Evolutionary conservation across 2,113 vertebrate species (phyloP).

Genomic region (Sciurus niger): DNA sequence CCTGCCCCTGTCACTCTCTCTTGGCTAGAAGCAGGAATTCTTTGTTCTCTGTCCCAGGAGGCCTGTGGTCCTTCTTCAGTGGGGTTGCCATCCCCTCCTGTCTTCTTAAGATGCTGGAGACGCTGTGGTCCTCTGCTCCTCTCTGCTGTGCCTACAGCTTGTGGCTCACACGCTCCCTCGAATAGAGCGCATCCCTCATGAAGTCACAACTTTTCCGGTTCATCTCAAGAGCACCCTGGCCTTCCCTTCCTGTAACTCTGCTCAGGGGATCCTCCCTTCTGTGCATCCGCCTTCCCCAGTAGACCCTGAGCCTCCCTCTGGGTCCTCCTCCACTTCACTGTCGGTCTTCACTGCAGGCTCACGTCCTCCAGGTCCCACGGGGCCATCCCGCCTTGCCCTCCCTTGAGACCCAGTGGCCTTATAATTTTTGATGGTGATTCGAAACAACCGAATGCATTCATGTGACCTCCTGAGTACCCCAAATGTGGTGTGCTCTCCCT

Average conservation of each 20-base stretch:
- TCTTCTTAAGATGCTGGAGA: background rate
- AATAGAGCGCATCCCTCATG: background rate
- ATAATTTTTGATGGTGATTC: background rate
- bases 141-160: background rate
- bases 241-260: background rate
- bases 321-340: too few relatives aligned
- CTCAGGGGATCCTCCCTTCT: background rate
- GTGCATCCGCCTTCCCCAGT: too few relatives aligned
- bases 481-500: background rate
- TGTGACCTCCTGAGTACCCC: background rate
- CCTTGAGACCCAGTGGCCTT: background rate
- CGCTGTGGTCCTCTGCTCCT: background rate
- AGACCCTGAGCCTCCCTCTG: too few relatives aligned
- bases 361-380: too few relatives aligned
- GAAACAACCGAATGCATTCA: background rate
- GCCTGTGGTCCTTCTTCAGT: background rate
- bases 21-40: background rate
- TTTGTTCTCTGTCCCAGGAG: background rate
- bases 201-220: background rate
- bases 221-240: background rate
- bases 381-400: too few relatives aligned
- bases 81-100: background rate
- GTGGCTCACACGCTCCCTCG: background rate
- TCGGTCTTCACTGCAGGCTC: too few relatives aligned
- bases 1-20: background rate